phyloP scores from a whole-genome alignment of 2,797 vertebrate species.

The Tamandua tetradactyla region DNA sequence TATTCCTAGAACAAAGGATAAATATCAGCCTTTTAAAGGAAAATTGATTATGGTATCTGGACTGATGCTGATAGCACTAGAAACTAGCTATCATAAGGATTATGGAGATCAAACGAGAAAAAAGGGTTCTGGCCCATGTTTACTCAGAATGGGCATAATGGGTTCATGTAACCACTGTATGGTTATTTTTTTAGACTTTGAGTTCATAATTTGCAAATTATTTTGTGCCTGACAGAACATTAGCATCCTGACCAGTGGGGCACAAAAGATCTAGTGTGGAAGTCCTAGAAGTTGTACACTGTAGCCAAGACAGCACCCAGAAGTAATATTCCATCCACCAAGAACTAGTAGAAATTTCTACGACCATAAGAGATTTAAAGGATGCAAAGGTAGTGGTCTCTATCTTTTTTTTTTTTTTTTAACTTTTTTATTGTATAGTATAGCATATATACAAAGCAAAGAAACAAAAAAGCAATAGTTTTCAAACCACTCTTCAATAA shows the following conservation, averaged over 20 bases:
- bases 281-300: background rate
- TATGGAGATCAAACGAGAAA: background rate
- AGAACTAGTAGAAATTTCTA: background rate
- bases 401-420: no score
- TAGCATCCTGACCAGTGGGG: background rate
- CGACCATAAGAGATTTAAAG: background rate
- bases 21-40: background rate
- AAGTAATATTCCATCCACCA: no score
- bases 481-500: no score
- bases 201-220: background rate
- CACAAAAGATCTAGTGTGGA: background rate
- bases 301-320: background rate
- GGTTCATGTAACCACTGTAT: background rate
- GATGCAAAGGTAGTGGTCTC: no score
- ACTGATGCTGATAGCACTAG: background rate
- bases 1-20: background rate
- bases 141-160: background rate
- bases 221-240: background rate
- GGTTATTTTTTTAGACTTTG: background rate
- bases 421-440: no score
- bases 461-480: no score
- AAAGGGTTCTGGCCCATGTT: background rate
- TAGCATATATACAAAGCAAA: no score
- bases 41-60: background rate
- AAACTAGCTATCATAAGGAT: background rate